Evolutionary conservation across 64 coral and sea anemone species (phyloP).

Genomic region (Porites australiensis): DNA sequence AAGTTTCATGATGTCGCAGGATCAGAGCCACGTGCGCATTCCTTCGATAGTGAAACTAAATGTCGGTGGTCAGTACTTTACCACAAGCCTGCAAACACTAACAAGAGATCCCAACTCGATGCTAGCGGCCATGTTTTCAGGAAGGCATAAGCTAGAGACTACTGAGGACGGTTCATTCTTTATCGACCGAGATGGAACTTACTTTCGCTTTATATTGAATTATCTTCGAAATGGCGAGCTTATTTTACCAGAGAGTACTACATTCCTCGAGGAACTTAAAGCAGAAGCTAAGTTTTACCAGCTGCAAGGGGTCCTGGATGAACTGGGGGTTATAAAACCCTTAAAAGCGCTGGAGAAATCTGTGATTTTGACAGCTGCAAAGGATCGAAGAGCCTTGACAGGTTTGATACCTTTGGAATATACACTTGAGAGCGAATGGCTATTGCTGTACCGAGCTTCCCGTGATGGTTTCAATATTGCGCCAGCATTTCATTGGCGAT

Average conservation of each 20-base stretch:
- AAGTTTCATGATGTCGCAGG: background rate
- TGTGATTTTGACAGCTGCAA: background rate
- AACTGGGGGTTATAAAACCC: too few species aligned
- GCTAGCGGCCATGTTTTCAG: too few species aligned
- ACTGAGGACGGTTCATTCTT: background rate
- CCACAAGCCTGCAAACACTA: too few species aligned
- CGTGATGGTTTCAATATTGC: background rate
- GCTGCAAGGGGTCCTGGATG: too few species aligned
- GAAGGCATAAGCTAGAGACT: background rate
- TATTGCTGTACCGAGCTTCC: background rate
- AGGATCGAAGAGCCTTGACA: background rate
- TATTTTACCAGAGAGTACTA: background rate
- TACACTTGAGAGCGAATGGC: background rate
- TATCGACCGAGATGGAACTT: constrained; percentile 12
- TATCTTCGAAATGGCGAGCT: constrained; percentile 7
- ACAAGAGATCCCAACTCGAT: background rate
- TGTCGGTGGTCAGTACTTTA: too few species aligned
- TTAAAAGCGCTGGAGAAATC: background rate
- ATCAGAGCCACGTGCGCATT: too few species aligned
- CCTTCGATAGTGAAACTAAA: too few species aligned
- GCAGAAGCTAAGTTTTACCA: background rate
- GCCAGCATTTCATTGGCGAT: background rate
- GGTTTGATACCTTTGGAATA: background rate
- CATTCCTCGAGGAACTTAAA: background rate
- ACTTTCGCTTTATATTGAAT: background rate